phyloP scores from a whole-genome alignment of 1,140 invertebrate species.

The Sweltsa coloradensis region DNA sequence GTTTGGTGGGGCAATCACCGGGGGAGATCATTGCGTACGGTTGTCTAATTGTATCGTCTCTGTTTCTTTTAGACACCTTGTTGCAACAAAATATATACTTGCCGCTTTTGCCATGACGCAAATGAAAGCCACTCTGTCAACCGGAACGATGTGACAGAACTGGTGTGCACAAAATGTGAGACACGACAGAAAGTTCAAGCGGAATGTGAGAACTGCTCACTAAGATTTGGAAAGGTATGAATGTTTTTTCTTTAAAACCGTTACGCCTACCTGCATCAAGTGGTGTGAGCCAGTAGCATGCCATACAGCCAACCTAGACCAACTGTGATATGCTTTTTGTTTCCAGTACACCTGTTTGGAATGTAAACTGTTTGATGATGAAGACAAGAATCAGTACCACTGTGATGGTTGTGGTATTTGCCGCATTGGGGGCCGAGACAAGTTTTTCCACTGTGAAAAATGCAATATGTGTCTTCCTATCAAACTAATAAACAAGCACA shows the following conservation, averaged over 20 bases:
- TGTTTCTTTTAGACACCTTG: conserved; percentile 59
- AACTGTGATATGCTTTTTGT: too few relatives aligned
- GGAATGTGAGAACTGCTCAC: conserved; percentile 58
- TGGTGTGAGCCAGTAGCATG: too few relatives aligned
- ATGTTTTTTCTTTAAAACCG: conserved; percentile 1
- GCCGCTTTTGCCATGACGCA: conserved; percentile 80
- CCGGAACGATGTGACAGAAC: conserved; percentile 63
- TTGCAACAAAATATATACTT: conserved; percentile 76
- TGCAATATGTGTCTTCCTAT: conserved; percentile 80
- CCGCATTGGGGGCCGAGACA: conserved; percentile 68
- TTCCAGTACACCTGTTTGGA: conserved; percentile 70
- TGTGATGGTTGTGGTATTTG: conserved; percentile 81
- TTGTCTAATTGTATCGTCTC: too few relatives aligned
- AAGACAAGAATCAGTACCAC: conserved; percentile 79
- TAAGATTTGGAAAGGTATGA: conserved; percentile 64
- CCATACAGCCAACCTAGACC: neutral
- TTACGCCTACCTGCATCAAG: neutral
- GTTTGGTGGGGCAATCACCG: too few relatives aligned
- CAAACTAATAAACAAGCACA: conserved; percentile 63
- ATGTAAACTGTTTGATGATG: conserved; percentile 82
- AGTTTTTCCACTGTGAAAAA: conserved; percentile 75
- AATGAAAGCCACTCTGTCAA: conserved; percentile 70
- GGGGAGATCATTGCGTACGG: too few relatives aligned
- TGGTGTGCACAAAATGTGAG: conserved; percentile 70
- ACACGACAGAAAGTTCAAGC: conserved; percentile 67